A percentile compares a stretch with the other conserved stretches of the same genome.
Conservation (phyloP, 2,888 invertebrate genomes). For the Gymnoscelis rufifasciata region DNA sequence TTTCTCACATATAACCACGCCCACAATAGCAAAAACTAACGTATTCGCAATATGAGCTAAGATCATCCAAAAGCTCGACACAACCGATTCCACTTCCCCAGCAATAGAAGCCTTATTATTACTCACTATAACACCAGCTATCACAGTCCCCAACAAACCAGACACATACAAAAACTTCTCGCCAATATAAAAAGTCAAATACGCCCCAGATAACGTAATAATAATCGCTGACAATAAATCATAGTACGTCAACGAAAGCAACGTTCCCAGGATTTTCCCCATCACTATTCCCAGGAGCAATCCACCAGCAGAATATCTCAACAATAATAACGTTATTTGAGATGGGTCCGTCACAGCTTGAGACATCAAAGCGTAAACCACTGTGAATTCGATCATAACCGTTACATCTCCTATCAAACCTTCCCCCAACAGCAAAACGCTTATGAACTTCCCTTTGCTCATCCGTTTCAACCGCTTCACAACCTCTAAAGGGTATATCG, state of each 20-base stretch:
- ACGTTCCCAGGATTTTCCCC: conserved; percentile 52
- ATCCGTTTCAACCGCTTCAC: conserved; percentile 57
- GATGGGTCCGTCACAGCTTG: conserved; percentile 49
- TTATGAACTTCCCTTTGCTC: conserved; percentile 62
- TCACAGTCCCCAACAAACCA: conserved; percentile 57
- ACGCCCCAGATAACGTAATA: conserved; percentile 58
- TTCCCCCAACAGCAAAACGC: conserved; percentile 61
- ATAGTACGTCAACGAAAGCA: conserved; percentile 59
- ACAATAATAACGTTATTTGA: conserved; percentile 52
- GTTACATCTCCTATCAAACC: conserved; percentile 65
- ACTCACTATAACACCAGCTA: conserved; percentile 60
- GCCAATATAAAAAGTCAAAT: conserved; percentile 62
- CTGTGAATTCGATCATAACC: conserved; percentile 63
- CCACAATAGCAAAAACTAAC: conserved; percentile 80
- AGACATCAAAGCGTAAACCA: conserved; percentile 55
- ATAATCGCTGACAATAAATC: conserved; percentile 59
- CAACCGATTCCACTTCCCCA: conserved; percentile 59
- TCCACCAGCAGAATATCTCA: conserved; percentile 62
- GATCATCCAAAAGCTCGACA: conserved; percentile 58
- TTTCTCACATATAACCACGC: conserved; percentile 79
- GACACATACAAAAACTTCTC: conserved; percentile 69
- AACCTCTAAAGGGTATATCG: conserved; percentile 66
- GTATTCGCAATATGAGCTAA: conserved; percentile 69
- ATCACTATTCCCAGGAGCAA: conserved; percentile 56
- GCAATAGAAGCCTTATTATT: conserved; percentile 58